These are phyloP conservation scores for Mobula hypostoma DNA, from an alignment of 2,113 vertebrate genomes.

Conservation along the genomic window DNA sequence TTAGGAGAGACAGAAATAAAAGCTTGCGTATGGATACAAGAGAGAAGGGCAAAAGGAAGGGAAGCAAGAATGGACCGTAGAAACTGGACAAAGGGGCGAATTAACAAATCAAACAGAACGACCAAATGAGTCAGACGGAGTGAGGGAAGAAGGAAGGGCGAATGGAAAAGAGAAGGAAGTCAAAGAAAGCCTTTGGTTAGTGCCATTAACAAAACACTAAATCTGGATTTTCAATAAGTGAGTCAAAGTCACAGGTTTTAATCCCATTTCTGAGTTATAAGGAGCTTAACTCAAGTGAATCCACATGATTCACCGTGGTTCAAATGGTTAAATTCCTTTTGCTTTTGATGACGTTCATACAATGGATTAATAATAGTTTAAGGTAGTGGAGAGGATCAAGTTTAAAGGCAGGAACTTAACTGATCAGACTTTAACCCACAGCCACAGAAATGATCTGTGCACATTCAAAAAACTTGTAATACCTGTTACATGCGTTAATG, in stretches of 20 bases:
- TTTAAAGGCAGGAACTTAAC: neutral
- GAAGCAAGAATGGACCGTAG: neutral
- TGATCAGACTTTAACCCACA: neutral
- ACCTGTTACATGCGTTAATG: neutral
- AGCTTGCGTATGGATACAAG: neutral
- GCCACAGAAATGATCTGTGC: neutral
- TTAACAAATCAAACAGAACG: neutral
- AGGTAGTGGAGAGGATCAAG: neutral
- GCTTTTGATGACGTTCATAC: neutral
- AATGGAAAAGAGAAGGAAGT: neutral
- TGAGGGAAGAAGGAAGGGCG: neutral
- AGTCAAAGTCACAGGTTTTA: too few relatives aligned
- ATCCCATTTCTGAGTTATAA: too few relatives aligned
- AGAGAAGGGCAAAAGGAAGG: neutral
- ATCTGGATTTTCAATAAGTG: too few relatives aligned
- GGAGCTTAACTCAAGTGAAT: neutral
- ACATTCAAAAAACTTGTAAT: neutral
- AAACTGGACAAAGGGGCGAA: neutral
- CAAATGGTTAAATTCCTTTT: neutral
- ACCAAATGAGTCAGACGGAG: too few relatives aligned
- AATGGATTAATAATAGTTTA: neutral
- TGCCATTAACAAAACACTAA: too few relatives aligned
- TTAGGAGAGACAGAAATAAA: neutral
- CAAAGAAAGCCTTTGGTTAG: neutral
- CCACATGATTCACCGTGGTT: neutral